phyloP scores from a whole-genome alignment of 2,113 vertebrate species.

The Daubentonia madagascariensis region DNA sequence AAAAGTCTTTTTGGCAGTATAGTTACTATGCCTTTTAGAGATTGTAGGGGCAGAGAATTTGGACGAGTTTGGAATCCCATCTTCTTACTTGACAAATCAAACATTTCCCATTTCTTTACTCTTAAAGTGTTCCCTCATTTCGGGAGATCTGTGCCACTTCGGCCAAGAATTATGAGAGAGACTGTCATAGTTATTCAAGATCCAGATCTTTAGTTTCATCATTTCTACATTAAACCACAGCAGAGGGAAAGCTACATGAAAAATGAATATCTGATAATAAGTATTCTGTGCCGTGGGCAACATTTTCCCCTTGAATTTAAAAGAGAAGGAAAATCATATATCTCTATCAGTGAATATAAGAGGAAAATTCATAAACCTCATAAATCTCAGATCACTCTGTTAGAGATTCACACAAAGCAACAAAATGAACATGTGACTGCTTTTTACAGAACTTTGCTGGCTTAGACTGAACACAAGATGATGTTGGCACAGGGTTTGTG shows the following conservation, averaged over 20 bases:
- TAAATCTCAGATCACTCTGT: constrained; percentile 1
- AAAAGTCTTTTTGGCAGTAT: background rate
- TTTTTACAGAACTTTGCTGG: background rate
- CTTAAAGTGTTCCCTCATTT: background rate
- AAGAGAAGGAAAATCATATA: background rate
- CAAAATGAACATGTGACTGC: background rate
- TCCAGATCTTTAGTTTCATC: background rate
- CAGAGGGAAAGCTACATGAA: background rate
- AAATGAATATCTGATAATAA: background rate
- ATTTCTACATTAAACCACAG: background rate
- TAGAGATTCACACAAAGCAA: constrained; percentile 12
- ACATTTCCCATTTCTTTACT: background rate
- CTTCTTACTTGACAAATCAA: background rate
- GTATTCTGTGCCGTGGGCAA: constrained; percentile 13
- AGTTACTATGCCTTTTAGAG: background rate
- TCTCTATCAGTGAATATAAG: background rate
- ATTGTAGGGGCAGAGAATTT: background rate
- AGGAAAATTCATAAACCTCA: background rate
- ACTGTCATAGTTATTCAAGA: background rate
- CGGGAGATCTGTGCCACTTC: background rate
- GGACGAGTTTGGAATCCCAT: background rate
- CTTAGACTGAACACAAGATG: background rate
- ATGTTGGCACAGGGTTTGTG: background rate
- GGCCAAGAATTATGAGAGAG: background rate
- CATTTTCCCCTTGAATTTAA: constrained; percentile 12